A percentile compares a stretch with the other conserved stretches of the same genome.
phyloP scores from a whole-genome alignment of 2,888 invertebrate species.

The Troglohyphantes excavatus region DNA sequence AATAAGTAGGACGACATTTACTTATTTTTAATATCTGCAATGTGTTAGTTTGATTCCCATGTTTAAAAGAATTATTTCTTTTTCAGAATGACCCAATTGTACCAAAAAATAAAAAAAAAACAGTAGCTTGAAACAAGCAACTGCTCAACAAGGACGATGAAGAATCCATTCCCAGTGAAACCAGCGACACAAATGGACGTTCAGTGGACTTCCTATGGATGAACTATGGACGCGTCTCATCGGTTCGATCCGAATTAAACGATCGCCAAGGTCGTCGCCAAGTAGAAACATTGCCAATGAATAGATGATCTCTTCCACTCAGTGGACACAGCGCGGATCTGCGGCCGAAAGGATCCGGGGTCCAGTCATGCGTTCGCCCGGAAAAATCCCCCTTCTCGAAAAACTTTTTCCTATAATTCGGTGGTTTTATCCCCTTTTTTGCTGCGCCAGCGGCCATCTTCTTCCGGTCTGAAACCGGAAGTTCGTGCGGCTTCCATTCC shows the following conservation, averaged over 20 bases:
- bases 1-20: no score
- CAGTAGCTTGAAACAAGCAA: background rate
- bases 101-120: background rate
- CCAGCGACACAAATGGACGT: background rate
- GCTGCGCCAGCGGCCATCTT: slow-evolving; percentile 58
- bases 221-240: no score
- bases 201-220: background rate
- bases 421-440: slow-evolving; percentile 6
- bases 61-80: background rate
- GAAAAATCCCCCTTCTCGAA: slow-evolving; percentile 53
- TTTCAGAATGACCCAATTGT: background rate
- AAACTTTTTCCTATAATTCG: slow-evolving; percentile 23
- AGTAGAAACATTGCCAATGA: background rate
- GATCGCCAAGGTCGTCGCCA: background rate
- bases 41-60: no score
- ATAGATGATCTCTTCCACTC: background rate
- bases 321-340: slow-evolving; percentile 45
- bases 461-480: slow-evolving; percentile 65
- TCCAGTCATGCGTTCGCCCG: slow-evolving; percentile 59
- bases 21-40: no score
- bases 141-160: background rate
- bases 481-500: slow-evolving; percentile 70
- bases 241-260: no score
- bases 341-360: slow-evolving; percentile 42
- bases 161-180: slow-evolving; percentile 13